Conservation (phyloP, 2,113 vertebrate genomes). For the Enhydra lutris region DNA sequence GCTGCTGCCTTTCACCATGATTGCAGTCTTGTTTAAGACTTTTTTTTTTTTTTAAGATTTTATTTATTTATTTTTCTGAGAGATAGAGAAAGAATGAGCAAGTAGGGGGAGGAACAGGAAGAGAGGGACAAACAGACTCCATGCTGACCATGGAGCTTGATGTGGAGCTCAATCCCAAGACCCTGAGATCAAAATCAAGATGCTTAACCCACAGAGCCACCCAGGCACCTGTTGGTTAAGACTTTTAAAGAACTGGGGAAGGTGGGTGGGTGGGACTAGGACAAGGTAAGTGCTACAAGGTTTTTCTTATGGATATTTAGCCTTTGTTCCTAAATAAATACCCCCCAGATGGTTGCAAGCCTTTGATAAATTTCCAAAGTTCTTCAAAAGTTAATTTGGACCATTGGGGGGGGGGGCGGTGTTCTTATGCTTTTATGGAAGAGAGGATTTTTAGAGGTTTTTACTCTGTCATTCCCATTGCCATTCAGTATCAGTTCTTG, state of each 20-base stretch:
- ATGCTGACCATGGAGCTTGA: neutral
- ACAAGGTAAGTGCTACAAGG: neutral
- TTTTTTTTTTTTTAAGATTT: neutral
- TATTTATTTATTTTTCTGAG: neutral
- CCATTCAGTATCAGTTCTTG: neutral
- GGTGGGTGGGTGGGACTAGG: neutral
- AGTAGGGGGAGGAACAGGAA: neutral
- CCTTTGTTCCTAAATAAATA: neutral
- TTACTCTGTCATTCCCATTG: neutral
- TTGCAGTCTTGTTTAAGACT: neutral
- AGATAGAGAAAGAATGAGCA: neutral
- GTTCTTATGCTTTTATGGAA: neutral
- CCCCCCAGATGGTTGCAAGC: neutral
- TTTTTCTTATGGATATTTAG: neutral
- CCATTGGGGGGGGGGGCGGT: accelerated
- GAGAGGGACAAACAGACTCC: neutral
- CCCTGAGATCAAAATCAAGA: neutral
- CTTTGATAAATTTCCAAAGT: slow-evolving; percentile 9
- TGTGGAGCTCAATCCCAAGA: neutral
- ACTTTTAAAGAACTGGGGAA: neutral
- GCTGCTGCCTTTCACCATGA: neutral
- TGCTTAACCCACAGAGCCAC: neutral
- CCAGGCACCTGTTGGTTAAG: neutral
- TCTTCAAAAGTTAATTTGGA: neutral
- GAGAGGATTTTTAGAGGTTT: neutral